Conservation (phyloP, 2,113 vertebrate species). For the Hassar affinis region DNA sequence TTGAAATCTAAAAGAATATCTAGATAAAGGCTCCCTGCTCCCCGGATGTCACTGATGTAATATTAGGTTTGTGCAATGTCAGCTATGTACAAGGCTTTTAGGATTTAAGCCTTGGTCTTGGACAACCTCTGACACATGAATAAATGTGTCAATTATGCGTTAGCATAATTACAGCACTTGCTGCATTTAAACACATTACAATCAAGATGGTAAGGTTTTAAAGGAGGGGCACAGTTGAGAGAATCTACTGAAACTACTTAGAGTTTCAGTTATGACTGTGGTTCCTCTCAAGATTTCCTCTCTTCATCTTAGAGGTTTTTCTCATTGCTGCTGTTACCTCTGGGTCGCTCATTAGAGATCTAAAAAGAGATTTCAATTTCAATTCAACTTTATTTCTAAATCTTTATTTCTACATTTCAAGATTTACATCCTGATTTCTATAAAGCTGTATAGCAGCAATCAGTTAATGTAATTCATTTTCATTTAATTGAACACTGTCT, state of each 20-base stretch:
- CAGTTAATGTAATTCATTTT: too few species aligned
- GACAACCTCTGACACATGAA: not conserved
- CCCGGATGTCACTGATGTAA: not conserved
- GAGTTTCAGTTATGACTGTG: not conserved
- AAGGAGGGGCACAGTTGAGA: not conserved
- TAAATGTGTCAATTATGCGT: too few species aligned
- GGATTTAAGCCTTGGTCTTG: not conserved
- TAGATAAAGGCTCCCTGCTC: not conserved
- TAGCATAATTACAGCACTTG: not conserved
- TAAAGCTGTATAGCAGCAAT: not conserved
- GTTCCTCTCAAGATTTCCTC: not conserved
- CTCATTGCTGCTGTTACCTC: not conserved
- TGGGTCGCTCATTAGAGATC: not conserved
- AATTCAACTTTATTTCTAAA: too few species aligned
- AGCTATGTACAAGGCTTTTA: not conserved
- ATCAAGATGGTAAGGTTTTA: not conserved
- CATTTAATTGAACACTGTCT: not conserved
- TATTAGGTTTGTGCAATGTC: not conserved
- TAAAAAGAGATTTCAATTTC: too few species aligned
- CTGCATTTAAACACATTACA: not conserved
- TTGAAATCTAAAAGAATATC: not conserved
- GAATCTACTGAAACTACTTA: not conserved
- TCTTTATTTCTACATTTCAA: too few species aligned
- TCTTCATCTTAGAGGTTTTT: not conserved
- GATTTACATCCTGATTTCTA: not conserved